These are phyloP conservation scores for Melospiza melodia DNA, from an alignment of 2,113 vertebrate species.

Conservation along the genomic window DNA sequence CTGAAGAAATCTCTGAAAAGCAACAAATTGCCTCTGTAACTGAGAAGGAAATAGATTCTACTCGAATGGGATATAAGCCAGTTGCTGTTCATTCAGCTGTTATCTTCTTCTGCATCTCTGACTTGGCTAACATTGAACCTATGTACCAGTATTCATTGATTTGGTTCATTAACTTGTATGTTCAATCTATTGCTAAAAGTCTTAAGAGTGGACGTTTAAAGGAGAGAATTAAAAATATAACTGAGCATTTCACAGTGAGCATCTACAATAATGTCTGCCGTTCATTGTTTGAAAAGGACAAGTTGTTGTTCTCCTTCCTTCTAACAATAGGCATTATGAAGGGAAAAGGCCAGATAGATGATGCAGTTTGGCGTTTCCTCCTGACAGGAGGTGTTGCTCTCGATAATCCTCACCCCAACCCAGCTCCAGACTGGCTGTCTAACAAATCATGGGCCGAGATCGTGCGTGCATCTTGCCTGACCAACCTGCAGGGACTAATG, in stretches of 20 bases:
- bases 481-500: slow-evolving; percentile 75
- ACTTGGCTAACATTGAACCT: slow-evolving; percentile 90
- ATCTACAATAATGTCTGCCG: slow-evolving; percentile 91
- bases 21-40: slow-evolving; percentile 86
- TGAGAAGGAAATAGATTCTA: slow-evolving; percentile 87
- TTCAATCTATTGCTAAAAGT: slow-evolving; percentile 84
- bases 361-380: slow-evolving; percentile 86
- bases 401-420: slow-evolving; percentile 88
- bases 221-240: slow-evolving; percentile 81
- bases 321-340: slow-evolving; percentile 89
- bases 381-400: slow-evolving; percentile 89
- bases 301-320: slow-evolving; percentile 90
- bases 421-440: slow-evolving; percentile 86
- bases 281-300: slow-evolving; percentile 94
- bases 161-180: slow-evolving; percentile 91
- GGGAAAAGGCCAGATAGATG: slow-evolving; percentile 76
- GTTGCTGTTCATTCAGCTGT: slow-evolving; percentile 88
- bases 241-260: slow-evolving; percentile 83
- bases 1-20: slow-evolving; percentile 90
- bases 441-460: slow-evolving; percentile 91
- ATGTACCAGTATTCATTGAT: slow-evolving; percentile 94
- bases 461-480: slow-evolving; percentile 82
- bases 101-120: slow-evolving; percentile 92
- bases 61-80: slow-evolving; percentile 89
- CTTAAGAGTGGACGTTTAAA: slow-evolving; percentile 75